These are phyloP conservation scores for Suncus etruscus DNA, from an alignment of 2,113 vertebrate genomes.

Conservation along the genomic window DNA sequence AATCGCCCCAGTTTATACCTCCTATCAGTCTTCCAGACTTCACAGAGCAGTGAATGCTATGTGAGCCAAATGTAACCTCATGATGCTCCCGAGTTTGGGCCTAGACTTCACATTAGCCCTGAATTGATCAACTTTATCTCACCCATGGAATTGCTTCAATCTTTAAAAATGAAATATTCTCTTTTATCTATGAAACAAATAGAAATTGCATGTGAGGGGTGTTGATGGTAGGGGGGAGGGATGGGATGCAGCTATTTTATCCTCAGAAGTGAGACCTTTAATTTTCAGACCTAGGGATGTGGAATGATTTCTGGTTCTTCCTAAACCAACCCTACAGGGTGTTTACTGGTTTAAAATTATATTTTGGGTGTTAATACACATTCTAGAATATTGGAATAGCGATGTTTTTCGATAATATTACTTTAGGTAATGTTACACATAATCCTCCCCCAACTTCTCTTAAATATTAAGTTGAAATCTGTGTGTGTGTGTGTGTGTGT, in stretches of 20 bases:
- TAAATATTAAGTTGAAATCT: neutral
- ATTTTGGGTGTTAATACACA: neutral
- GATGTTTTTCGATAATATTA: neutral
- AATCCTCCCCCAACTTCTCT: neutral
- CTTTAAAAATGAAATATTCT: constrained; percentile 20
- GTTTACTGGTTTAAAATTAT: constrained; percentile 26
- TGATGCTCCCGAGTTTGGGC: neutral
- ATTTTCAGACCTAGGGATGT: neutral
- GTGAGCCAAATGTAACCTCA: neutral
- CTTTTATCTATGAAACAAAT: constrained; percentile 34
- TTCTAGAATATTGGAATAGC: neutral
- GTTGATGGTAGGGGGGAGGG: no score
- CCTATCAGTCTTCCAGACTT: neutral
- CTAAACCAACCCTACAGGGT: neutral
- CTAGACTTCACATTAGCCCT: constrained; percentile 3
- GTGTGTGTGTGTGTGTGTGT: no score
- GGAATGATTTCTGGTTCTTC: constrained; percentile 5
- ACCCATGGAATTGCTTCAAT: neutral
- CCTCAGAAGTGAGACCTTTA: neutral
- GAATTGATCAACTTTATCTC: neutral
- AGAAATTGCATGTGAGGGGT: neutral
- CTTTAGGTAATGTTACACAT: neutral
- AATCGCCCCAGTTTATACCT: neutral
- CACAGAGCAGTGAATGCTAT: neutral
- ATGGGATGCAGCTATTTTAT: neutral